Evolutionary conservation across 2,888 invertebrate genomes (phyloP).

Genomic region (Euplagia quadripunctaria): DNA sequence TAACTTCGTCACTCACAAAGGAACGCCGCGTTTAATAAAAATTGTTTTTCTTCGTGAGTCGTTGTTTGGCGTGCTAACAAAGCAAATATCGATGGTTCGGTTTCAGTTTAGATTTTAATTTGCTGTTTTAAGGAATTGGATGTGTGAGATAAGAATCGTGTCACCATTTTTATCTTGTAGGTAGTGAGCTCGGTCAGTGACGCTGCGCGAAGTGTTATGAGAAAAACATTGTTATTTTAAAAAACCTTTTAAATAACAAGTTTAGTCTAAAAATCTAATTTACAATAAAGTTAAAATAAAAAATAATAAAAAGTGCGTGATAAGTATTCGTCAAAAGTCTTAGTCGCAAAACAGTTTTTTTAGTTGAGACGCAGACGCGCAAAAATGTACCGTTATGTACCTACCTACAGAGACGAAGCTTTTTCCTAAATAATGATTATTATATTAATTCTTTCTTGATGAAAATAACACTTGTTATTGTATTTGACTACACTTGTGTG

Average conservation of each 20-base stretch:
- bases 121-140: slow-evolving; percentile 17
- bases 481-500: background rate
- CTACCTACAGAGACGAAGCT: no score
- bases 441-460: no score
- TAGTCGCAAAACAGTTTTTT: background rate
- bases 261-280: no score
- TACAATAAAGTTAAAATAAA: background rate
- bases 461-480: background rate
- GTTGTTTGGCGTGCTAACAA: slow-evolving; percentile 36
- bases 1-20: slow-evolving; percentile 42
- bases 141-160: slow-evolving; percentile 2
- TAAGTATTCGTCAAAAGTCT: background rate
- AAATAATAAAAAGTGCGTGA: background rate
- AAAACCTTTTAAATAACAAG: background rate
- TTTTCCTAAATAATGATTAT: background rate
- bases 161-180: background rate
- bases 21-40: slow-evolving; percentile 29
- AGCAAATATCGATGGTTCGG: slow-evolving; percentile 26
- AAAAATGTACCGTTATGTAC: slow-evolving; percentile 10
- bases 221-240: background rate
- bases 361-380: slow-evolving; percentile 31
- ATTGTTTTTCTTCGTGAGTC: slow-evolving; percentile 31
- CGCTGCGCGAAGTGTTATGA: slow-evolving; percentile 21
- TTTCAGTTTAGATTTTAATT: slow-evolving; percentile 15
- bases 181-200: slow-evolving; percentile 20